Evolutionary conservation across 2,797 vertebrate genomes (phyloP).

Genomic region (Acrossocheilus fasciatus): DNA sequence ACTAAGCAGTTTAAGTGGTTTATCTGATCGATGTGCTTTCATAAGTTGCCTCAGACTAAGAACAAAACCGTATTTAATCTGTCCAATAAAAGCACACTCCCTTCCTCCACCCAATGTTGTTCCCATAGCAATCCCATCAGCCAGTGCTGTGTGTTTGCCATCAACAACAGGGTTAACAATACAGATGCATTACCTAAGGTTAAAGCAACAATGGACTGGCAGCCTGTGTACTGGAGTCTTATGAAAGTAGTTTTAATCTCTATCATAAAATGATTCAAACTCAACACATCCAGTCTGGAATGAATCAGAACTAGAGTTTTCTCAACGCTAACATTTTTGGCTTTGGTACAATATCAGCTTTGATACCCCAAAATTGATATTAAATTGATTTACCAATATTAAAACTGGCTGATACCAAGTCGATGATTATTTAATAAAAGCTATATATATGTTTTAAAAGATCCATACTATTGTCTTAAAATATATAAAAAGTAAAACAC

Average conservation of each 20-base stretch:
- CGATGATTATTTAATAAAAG: neutral
- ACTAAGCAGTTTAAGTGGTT: slow-evolving; percentile 26
- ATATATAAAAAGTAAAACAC: neutral
- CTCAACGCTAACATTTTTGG: neutral
- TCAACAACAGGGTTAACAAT: slow-evolving; percentile 47
- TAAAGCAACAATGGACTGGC: slow-evolving; percentile 45
- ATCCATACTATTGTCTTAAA: neutral
- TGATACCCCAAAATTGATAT: neutral
- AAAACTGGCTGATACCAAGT: neutral
- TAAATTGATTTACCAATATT: neutral
- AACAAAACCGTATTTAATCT: neutral
- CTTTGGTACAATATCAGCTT: neutral
- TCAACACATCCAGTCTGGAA: neutral
- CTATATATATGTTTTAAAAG: neutral
- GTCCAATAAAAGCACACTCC: slow-evolving; percentile 44
- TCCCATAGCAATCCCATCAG: slow-evolving; percentile 10
- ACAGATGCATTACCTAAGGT: slow-evolving; percentile 32
- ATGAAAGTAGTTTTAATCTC: slow-evolving; percentile 9
- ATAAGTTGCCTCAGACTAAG: neutral
- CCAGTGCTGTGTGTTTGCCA: slow-evolving; percentile 32
- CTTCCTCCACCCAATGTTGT: slow-evolving; percentile 16
- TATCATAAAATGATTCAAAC: neutral
- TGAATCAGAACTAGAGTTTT: neutral
- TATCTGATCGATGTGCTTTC: slow-evolving; percentile 20
- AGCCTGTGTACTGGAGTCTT: slow-evolving; percentile 10